phyloP scores from a whole-genome alignment of 2,888 invertebrate genomes.

The Eubasilissa splendida region DNA sequence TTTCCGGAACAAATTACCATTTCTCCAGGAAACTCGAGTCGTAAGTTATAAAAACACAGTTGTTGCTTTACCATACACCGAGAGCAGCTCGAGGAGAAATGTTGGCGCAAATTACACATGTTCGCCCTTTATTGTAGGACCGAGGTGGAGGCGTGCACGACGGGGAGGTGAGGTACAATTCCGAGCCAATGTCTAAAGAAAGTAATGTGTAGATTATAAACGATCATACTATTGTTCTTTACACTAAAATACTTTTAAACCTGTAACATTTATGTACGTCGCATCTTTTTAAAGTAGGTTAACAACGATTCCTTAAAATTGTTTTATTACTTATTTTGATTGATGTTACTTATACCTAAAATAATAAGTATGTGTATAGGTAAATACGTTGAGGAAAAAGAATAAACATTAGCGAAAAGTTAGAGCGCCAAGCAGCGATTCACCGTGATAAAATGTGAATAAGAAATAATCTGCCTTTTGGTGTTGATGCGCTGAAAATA shows the following conservation, averaged over 20 bases:
- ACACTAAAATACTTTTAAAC: no score
- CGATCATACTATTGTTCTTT: no score
- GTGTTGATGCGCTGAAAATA: conserved; percentile 23
- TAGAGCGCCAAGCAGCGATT: no score
- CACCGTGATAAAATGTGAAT: background rate
- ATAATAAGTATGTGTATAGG: no score
- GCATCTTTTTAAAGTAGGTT: no score
- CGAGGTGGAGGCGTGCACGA: background rate
- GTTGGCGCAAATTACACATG: conserved; percentile 35
- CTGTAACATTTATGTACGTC: no score
- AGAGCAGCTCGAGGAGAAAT: conserved; percentile 16
- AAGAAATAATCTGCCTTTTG: background rate
- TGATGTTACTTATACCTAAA: no score
- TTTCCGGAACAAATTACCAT: conserved; percentile 45
- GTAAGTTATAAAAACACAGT: conserved; percentile 41
- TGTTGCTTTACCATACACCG: background rate
- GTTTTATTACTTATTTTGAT: no score
- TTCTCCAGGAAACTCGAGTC: conserved; percentile 33
- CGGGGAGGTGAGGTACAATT: background rate
- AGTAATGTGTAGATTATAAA: no score
- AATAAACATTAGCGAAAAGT: no score
- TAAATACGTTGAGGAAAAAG: no score
- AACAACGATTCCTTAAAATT: no score
- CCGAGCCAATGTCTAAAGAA: background rate
- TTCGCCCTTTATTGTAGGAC: conserved; percentile 9